A percentile compares a stretch with the other conserved stretches of the same genome.
These are phyloP conservation scores for Drosophila eohydei DNA, from an alignment of 2,888 invertebrate genomes.

Conservation along the genomic window DNA sequence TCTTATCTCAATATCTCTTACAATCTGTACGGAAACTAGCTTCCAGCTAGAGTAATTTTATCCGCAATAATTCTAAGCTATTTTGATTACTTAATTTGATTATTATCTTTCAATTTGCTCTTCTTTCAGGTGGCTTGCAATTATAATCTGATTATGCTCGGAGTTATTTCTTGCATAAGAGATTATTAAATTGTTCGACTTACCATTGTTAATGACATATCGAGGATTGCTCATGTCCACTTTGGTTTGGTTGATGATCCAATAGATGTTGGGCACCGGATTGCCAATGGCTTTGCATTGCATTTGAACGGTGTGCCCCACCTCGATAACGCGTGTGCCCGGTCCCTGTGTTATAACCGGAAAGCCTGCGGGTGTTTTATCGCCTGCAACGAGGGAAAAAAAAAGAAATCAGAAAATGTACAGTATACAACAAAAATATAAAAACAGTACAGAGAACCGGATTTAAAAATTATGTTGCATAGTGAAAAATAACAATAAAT, in stretches of 20 bases:
- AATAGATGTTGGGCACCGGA: constrained; percentile 93
- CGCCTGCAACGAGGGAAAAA: constrained; percentile 86
- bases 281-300: constrained; percentile 95
- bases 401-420: constrained; percentile 27
- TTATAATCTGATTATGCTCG: not conserved
- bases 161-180: not conserved
- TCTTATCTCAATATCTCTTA: not conserved
- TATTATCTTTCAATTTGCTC: not conserved
- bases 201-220: constrained; percentile 93
- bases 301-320: constrained; percentile 95
- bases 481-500: constrained; percentile 31
- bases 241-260: constrained; percentile 97
- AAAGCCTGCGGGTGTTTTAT: constrained; percentile 96
- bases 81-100: not conserved
- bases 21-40: not conserved
- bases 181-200: constrained; percentile 76
- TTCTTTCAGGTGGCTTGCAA: not conserved
- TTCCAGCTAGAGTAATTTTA: not conserved
- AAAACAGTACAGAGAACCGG: constrained; percentile 24
- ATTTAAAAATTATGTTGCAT: constrained; percentile 56
- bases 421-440: constrained; percentile 4
- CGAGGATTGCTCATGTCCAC: constrained; percentile 94
- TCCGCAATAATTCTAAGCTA: not conserved
- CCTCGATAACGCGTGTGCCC: constrained; percentile 97
- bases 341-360: constrained; percentile 95